Evolutionary conservation across 2,797 vertebrate species (phyloP).

Genomic region (Mionectes olivaceus): DNA sequence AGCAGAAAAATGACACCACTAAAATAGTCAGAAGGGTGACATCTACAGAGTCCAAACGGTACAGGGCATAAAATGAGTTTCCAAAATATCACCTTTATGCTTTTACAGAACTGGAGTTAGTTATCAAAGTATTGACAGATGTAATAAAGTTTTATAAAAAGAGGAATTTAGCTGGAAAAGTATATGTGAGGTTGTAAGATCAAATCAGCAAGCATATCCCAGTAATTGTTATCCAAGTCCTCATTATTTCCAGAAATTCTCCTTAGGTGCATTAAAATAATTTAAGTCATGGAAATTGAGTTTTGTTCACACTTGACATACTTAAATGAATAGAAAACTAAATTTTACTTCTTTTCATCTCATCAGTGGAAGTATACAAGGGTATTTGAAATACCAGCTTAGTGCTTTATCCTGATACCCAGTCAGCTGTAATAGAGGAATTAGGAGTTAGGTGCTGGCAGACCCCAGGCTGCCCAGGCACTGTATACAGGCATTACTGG

Average conservation of each 20-base stretch:
- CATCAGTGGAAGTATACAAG: fast-evolving
- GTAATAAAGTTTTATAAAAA: background rate
- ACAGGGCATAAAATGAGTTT: background rate
- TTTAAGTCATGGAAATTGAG: background rate
- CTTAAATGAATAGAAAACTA: background rate
- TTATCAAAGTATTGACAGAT: background rate
- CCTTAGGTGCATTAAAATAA: background rate
- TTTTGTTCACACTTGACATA: background rate
- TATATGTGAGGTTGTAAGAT: background rate
- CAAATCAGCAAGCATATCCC: background rate
- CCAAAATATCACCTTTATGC: background rate
- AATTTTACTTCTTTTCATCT: background rate
- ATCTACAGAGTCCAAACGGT: background rate
- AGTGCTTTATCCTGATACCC: fast-evolving
- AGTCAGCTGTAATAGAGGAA: background rate
- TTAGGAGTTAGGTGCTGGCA: background rate
- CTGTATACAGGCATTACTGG: fast-evolving
- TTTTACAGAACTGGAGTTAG: background rate
- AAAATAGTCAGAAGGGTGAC: background rate
- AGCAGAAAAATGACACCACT: background rate
- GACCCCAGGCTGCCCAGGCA: background rate
- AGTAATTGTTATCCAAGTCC: background rate
- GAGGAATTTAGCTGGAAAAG: background rate
- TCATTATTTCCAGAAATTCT: background rate
- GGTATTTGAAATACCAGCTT: background rate